These are phyloP conservation scores for Pelvicachromis taeniatus DNA, from an alignment of 2,113 vertebrate genomes.

Conservation along the genomic window DNA sequence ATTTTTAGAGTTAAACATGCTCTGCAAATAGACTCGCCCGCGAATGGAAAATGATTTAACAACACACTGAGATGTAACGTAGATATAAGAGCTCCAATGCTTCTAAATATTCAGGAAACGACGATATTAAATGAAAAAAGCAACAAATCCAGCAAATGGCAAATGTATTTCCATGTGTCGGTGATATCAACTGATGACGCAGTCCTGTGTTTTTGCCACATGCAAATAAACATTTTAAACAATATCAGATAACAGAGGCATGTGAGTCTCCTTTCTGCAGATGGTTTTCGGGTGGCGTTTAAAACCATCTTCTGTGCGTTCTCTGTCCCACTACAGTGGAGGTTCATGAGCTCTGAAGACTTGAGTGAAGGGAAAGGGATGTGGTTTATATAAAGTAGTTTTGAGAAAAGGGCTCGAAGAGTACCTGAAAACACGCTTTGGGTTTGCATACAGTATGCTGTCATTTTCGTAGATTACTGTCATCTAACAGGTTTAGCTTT, in stretches of 20 bases:
- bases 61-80: background rate
- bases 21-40: background rate
- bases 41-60: background rate
- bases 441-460: background rate
- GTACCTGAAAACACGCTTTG: background rate
- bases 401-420: constrained; percentile 1
- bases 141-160: background rate
- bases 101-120: background rate
- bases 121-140: background rate
- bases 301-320: background rate
- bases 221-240: background rate
- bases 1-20: background rate
- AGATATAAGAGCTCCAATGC: background rate
- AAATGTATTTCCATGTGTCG: background rate
- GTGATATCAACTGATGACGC: background rate
- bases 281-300: background rate
- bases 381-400: constrained; percentile 48
- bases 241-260: background rate
- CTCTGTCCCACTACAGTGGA: background rate
- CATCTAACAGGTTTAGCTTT: constrained; percentile 42
- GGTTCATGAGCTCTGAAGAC: background rate
- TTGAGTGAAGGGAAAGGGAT: constrained; percentile 38
- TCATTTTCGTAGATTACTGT: constrained; percentile 30
- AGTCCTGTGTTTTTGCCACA: background rate
- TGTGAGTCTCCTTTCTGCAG: background rate